Evolutionary conservation across 2,113 vertebrate genomes (phyloP), one percentile per base, ranked within the genome.

Genomic region (Oryzias woworae): DNA sequence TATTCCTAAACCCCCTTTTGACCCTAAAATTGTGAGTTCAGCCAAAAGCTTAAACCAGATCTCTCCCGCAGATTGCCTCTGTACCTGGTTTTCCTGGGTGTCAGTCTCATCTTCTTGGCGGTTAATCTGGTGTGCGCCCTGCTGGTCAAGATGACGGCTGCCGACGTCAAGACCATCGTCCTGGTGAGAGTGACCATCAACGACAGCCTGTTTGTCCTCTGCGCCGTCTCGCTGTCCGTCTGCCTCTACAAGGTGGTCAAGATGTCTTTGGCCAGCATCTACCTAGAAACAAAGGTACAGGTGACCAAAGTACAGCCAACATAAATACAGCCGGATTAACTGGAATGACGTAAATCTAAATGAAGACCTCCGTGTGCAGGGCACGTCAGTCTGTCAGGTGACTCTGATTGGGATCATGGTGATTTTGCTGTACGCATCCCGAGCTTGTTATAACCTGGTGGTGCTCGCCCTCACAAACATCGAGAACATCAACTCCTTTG

Each of bases 391-490:
- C 75, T 96, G 94, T 81, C 96, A 98, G 88, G 93, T 95, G 89
- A 95, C 93, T 3, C 86, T 92, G 47, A 87, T 96, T 15, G 96
- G 96, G n/a, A 86, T 94, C 78, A 93, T 88, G 5, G 94, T 98
- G 77, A 94, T 95, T 72, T 66, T 97, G 13, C 87, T 98, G 42
- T 98, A 96, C 65, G 85, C 95, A 1, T 96, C 96, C 0, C 87
- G 96, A 50, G 95, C 96, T 80, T 97, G 95, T 82, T 98, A 98
- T 90, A 98, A 97, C 82, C 87, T 98, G 66, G 91, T 95, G 73
- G 94, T 94, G 58, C 75, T 98, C 16, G 92, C 93, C 0, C 94
- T 97, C 72, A 88, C 94, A n/a, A 88, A 93, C 83, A 94, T 82
- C 17, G 20, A 92, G 80, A 92, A 77, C 54, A 91, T 96, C 22